Percentiles rank a stretch among this genome's conserved stretches.
Evolutionary conservation across 2,113 vertebrate genomes (phyloP).

Genomic region (Tachysurus vachellii): DNA sequence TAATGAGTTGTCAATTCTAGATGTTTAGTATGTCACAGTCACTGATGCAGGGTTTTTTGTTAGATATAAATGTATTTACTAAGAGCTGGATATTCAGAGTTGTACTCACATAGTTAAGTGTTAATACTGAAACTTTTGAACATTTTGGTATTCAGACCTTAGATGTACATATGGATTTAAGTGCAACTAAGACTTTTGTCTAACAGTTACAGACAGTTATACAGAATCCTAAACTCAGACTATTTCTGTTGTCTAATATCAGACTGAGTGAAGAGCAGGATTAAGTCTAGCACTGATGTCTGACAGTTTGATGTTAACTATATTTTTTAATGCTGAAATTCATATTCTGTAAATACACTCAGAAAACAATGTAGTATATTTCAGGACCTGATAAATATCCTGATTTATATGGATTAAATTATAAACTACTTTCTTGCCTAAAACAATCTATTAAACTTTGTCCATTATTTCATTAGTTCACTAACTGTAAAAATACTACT

Average conservation of each 20-base stretch:
- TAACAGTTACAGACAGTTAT: not conserved
- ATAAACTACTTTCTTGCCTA: not conserved
- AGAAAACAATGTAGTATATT: not conserved
- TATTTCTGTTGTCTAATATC: not conserved
- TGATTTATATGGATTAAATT: not conserved
- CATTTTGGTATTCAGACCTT: not conserved
- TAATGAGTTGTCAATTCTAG: not conserved
- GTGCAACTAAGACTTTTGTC: not conserved
- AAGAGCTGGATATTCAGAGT: not conserved
- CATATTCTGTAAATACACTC: not conserved
- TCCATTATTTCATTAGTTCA: not conserved
- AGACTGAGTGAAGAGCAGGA: not conserved
- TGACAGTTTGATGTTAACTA: not conserved
- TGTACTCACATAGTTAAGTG: not conserved
- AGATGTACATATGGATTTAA: not conserved
- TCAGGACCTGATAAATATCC: not conserved
- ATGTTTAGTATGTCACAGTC: not conserved
- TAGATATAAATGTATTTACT: not conserved
- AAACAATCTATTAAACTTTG: not conserved
- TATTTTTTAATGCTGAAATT: not conserved
- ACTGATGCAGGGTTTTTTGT: not conserved
- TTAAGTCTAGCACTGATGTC: not conserved
- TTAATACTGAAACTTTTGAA: not conserved
- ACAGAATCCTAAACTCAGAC: not conserved
- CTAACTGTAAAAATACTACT: not conserved